Evolutionary conservation across 1,140 invertebrate species (phyloP).

Genomic region (Drosophila micromelanica): DNA sequence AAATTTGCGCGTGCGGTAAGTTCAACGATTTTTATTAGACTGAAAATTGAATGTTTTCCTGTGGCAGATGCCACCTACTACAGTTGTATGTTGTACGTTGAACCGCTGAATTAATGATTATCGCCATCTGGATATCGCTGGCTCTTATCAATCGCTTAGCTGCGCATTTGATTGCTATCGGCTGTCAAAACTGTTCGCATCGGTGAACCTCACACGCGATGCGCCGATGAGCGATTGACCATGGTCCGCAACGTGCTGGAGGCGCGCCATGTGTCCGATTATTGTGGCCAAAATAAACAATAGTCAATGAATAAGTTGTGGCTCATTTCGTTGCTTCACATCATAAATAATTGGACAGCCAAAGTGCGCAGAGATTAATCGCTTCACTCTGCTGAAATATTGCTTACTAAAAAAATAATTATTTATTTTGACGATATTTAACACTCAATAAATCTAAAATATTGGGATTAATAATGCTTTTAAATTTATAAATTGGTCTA

Average conservation of each 20-base stretch:
- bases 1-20: background rate
- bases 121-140: conserved; percentile 19
- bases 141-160: conserved; percentile 22
- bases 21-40: conserved; percentile 8
- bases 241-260: background rate
- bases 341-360: background rate
- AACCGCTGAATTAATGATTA: conserved; percentile 27
- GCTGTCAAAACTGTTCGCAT: too few species aligned
- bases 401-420: background rate
- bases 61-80: conserved; percentile 18
- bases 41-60: background rate
- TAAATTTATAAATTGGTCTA: too few species aligned
- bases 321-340: conserved; percentile 1
- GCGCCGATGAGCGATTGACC: conserved; percentile 28
- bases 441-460: too few species aligned
- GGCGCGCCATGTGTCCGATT: background rate
- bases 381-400: background rate
- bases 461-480: too few species aligned
- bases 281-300: background rate
- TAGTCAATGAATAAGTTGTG: background rate
- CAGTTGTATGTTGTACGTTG: background rate
- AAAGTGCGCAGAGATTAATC: background rate
- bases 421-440: too few species aligned
- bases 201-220: conserved; percentile 37
- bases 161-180: conserved; percentile 56